Evolutionary conservation across 2,888 invertebrate species (phyloP).

Genomic region (Enchytraeus crypticus): DNA sequence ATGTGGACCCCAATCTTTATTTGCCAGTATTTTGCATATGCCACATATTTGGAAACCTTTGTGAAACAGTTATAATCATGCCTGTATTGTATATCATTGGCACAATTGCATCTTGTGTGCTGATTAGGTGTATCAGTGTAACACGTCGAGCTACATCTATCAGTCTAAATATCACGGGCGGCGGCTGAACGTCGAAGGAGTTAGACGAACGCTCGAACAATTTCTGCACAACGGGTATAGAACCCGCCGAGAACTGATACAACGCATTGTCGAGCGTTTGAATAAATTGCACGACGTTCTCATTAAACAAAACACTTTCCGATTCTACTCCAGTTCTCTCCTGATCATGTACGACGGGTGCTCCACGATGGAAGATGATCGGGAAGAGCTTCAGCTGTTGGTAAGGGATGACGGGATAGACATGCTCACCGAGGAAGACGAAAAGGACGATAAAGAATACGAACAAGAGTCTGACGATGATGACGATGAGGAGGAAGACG

Average conservation of each 20-base stretch:
- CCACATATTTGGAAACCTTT: too few species aligned
- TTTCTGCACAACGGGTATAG: conserved; percentile 53
- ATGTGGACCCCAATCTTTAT: too few species aligned
- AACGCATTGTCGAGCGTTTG: conserved; percentile 49
- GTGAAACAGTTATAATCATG: too few species aligned
- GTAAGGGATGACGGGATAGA: neutral
- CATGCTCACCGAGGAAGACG: neutral
- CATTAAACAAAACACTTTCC: conserved; percentile 49
- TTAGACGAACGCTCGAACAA: conserved; percentile 50
- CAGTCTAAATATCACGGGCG: conserved; percentile 55
- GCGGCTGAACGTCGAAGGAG: conserved; percentile 50
- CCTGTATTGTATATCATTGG: too few species aligned
- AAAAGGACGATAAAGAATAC: neutral
- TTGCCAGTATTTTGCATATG: too few species aligned
- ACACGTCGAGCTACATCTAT: conserved; percentile 51
- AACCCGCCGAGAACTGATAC: conserved; percentile 45
- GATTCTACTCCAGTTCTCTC: conserved; percentile 55
- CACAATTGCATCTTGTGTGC: too few species aligned
- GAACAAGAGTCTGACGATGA: neutral
- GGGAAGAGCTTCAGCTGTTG: too few species aligned
- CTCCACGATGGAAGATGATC: too few species aligned
- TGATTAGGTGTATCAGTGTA: conserved; percentile 55
- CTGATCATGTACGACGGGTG: conserved; percentile 54
- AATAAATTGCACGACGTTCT: conserved; percentile 46
- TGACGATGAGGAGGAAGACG: neutral